phyloP scores from a whole-genome alignment of 2,113 vertebrate genomes.

The Enhydra lutris region DNA sequence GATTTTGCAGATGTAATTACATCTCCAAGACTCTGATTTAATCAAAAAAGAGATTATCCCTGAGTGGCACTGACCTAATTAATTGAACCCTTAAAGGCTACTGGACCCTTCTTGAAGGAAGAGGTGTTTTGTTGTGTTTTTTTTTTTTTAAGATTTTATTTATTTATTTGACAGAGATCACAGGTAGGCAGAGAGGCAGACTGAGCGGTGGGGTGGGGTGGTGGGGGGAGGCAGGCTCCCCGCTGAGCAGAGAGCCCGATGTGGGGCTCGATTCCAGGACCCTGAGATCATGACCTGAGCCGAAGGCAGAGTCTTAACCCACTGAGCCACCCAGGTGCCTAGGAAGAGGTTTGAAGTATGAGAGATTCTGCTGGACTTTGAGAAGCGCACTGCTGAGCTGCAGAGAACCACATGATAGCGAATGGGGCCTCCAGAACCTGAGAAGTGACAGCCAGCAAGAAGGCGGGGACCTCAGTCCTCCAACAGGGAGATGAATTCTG shows the following conservation, averaged over 20 bases:
- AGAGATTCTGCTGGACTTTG: background rate
- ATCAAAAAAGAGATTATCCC: constrained; percentile 19
- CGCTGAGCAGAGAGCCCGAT: no score
- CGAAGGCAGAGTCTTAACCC: no score
- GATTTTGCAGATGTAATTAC: constrained; percentile 37
- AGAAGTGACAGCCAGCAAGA: background rate
- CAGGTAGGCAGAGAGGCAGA: no score
- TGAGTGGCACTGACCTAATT: background rate
- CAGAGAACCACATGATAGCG: background rate
- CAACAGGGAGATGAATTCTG: background rate
- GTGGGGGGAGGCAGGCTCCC: no score
- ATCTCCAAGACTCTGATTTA: constrained; percentile 3
- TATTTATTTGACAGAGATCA: no score
- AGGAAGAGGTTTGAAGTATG: background rate
- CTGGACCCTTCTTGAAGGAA: background rate
- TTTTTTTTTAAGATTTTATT: no score
- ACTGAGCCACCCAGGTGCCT: no score
- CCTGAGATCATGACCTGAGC: no score
- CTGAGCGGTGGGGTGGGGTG: no score
- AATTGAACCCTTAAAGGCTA: background rate
- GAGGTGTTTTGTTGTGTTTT: background rate
- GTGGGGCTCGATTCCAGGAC: no score
- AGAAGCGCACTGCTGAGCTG: background rate
- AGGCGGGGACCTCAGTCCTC: background rate
- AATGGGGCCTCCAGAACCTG: background rate